phyloP scores from a whole-genome alignment of 2,113 vertebrate species.

The Nothobranchius kuhntae region DNA sequence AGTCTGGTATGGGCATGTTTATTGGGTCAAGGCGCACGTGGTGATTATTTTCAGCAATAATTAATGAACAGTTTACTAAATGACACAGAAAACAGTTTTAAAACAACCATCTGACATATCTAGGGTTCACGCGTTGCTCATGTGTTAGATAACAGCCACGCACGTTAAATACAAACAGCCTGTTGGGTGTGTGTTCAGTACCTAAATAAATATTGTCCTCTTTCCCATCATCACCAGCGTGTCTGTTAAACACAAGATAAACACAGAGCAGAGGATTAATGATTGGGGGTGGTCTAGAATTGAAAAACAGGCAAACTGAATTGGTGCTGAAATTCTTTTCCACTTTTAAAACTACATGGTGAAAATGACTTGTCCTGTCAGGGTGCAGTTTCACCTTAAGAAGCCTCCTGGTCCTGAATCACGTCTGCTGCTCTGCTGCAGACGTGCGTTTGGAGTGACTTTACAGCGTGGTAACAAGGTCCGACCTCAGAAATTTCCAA shows the following conservation, averaged over 20 bases:
- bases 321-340: background rate
- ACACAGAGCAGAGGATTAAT: background rate
- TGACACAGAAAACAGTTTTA: background rate
- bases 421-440: constrained; percentile 9
- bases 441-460: constrained; percentile 36
- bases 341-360: background rate
- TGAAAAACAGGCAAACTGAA: background rate
- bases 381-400: constrained; percentile 27
- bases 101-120: no score
- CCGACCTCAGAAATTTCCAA: constrained; percentile 50
- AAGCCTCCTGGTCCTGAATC: constrained; percentile 19
- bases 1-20: background rate
- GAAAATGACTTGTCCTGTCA: constrained; percentile 3
- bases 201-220: constrained; percentile 1
- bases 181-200: background rate
- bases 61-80: background rate
- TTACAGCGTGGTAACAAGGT: constrained; percentile 35
- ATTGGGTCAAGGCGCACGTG: background rate
- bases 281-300: background rate
- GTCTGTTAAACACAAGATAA: background rate
- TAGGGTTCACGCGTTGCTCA: background rate
- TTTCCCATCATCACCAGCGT: background rate
- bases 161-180: background rate
- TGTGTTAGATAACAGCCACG: no score
- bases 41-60: background rate